A percentile compares a stretch with the other conserved stretches of the same genome.
These are phyloP conservation scores for Agrypnus murinus DNA, from an alignment of 2,888 invertebrate species.

Conservation along the genomic window DNA sequence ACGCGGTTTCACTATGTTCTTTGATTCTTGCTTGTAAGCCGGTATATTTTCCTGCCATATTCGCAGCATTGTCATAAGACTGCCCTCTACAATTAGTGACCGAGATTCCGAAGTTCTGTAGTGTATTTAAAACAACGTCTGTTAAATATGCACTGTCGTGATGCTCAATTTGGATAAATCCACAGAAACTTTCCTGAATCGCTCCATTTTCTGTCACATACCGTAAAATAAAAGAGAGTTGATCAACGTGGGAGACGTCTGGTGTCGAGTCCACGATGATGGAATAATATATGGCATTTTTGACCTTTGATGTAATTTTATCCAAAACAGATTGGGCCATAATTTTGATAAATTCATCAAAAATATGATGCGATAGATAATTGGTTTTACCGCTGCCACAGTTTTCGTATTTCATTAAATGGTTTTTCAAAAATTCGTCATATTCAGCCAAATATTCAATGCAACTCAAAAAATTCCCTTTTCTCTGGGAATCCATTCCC, in stretches of 20 bases:
- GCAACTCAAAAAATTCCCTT: not conserved
- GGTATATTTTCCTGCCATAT: not conserved
- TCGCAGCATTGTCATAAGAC: not conserved
- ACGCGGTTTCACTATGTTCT: no score
- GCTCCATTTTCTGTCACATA: not conserved
- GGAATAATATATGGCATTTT: not conserved
- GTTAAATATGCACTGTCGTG: not conserved
- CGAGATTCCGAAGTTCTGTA: not conserved
- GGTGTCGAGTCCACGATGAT: no score
- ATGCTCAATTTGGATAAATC: not conserved
- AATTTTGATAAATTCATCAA: not conserved
- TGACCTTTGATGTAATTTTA: not conserved
- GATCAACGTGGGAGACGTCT: not conserved
- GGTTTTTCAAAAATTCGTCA: no score
- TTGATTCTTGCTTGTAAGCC: no score
- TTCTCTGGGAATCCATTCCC: no score
- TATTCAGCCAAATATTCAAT: not conserved
- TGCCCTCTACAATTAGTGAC: not conserved
- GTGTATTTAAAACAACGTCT: not conserved
- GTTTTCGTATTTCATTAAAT: not conserved
- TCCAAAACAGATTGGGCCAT: not conserved
- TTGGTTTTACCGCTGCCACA: not conserved
- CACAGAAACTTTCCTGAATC: not conserved
- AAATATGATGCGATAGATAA: slow-evolving; percentile 4
- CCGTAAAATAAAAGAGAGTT: not conserved